phyloP scores from a whole-genome alignment of 2,888 invertebrate genomes.

The Drosophila quinaria region DNA sequence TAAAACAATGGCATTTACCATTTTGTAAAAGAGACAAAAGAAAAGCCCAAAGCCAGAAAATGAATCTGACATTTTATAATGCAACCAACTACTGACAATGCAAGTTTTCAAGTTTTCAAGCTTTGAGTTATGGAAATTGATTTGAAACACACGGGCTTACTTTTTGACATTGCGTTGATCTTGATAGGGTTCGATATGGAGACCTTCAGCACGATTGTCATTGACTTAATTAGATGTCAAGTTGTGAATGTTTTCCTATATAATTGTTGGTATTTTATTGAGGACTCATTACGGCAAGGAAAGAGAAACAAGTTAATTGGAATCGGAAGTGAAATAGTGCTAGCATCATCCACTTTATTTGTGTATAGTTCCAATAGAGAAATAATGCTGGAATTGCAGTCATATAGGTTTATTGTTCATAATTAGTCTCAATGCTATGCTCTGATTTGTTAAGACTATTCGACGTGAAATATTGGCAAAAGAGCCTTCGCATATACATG shows the following conservation, averaged over 20 bases:
- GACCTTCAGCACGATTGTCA: slow-evolving; percentile 37
- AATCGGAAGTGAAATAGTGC: neutral
- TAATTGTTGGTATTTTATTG: slow-evolving; percentile 28
- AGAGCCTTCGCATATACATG: slow-evolving; percentile 2
- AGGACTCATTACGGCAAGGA: neutral
- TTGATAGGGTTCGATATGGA: slow-evolving; percentile 30
- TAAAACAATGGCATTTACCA: slow-evolving; percentile 55
- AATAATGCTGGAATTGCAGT: neutral
- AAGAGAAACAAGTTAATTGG: slow-evolving; percentile 5
- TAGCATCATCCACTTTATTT: neutral
- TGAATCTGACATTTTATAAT: slow-evolving; percentile 48
- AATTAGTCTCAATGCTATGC: slow-evolving; percentile 14
- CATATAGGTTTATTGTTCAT: neutral
- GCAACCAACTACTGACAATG: slow-evolving; percentile 40
- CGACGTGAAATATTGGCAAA: slow-evolving; percentile 4
- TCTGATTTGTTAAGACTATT: neutral
- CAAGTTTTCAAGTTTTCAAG: slow-evolving; percentile 34
- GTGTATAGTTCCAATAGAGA: neutral
- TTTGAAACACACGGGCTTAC: slow-evolving; percentile 13
- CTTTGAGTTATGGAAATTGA: slow-evolving; percentile 49
- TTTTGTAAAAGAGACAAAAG: slow-evolving; percentile 44
- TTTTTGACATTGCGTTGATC: slow-evolving; percentile 40
- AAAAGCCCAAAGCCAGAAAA: slow-evolving; percentile 32
- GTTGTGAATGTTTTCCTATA: slow-evolving; percentile 22
- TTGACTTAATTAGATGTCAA: slow-evolving; percentile 50